phyloP scores from a whole-genome alignment of 1,140 invertebrate species.

The Phymastichus coffea region DNA sequence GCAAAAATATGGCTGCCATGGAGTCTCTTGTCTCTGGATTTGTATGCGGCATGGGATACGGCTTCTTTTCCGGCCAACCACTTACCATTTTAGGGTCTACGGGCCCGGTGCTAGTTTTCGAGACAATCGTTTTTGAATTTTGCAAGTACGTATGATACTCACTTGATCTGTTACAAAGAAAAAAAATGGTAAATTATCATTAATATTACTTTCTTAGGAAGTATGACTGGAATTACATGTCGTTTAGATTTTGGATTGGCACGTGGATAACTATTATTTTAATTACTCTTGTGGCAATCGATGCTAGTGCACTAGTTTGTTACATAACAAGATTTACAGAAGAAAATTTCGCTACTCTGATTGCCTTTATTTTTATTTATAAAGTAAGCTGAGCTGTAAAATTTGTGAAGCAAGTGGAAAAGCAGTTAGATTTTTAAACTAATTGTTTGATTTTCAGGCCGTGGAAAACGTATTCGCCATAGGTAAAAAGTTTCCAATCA shows the following conservation, averaged over 20 bases:
- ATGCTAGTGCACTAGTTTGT: constrained; percentile 96
- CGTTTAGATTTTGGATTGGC: constrained; percentile 94
- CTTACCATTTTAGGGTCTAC: constrained; percentile 97
- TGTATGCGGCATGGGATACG: constrained; percentile 93
- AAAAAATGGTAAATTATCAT: background rate
- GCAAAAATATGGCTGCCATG: constrained; percentile 96
- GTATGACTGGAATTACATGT: constrained; percentile 83
- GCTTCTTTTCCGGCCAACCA: constrained; percentile 96
- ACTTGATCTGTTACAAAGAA: background rate
- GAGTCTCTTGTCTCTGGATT: constrained; percentile 95
- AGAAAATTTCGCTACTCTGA: constrained; percentile 98
- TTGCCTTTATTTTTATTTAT: constrained; percentile 98
- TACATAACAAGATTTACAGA: constrained; percentile 99
- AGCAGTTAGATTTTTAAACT: background rate
- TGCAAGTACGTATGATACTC: constrained; percentile 68
- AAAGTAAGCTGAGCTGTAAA: constrained; percentile 66
- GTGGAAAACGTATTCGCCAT: constrained; percentile 83
- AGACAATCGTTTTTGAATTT: constrained; percentile 95
- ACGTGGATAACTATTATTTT: constrained; percentile 89
- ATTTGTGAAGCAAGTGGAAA: constrained; percentile 2
- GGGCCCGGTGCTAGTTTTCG: constrained; percentile 97
- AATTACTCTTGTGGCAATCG: constrained; percentile 87
- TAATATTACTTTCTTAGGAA: constrained; percentile 24
- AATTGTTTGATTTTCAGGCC: constrained; percentile 62
- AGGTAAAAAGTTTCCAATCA: constrained; percentile 78